These are phyloP conservation scores for Oreotrochilus melanogaster DNA, from an alignment of 2,113 vertebrate species.

Conservation along the genomic window DNA sequence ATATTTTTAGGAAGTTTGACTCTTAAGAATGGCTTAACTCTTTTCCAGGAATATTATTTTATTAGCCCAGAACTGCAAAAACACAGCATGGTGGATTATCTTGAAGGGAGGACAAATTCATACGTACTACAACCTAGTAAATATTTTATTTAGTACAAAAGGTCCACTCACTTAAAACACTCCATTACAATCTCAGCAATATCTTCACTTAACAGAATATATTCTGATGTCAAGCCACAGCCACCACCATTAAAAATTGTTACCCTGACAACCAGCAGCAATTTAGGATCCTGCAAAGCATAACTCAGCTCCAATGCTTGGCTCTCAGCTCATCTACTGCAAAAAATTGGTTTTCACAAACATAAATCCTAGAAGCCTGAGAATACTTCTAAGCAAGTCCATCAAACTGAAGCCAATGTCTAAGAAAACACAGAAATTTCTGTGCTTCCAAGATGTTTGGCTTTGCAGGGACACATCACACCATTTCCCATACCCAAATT, in stretches of 20 bases:
- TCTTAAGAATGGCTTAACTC: conserved; percentile 5
- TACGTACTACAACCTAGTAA: conserved; percentile 54
- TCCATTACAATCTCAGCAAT: conserved; percentile 1
- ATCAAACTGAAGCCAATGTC: neutral
- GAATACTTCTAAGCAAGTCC: neutral
- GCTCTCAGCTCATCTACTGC: neutral
- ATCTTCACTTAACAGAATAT: conserved; percentile 9
- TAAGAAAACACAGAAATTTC: neutral
- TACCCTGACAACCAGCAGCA: conserved; percentile 55
- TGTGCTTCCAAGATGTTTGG: neutral
- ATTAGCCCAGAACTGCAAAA: neutral
- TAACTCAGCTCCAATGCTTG: neutral
- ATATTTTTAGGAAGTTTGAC: conserved; percentile 1
- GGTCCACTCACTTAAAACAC: conserved; percentile 24
- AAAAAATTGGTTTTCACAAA: neutral
- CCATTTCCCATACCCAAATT: rapidly evolving
- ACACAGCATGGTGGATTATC: neutral
- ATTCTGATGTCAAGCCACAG: conserved; percentile 31
- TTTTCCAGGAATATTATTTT: neutral
- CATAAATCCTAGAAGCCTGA: neutral
- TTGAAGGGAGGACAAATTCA: conserved; percentile 44
- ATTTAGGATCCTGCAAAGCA: neutral
- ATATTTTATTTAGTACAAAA: conserved; percentile 54
- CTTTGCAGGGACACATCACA: neutral
- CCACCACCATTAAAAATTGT: conserved; percentile 40